Percentiles rank a stretch among this genome's conserved stretches.
Evolutionary conservation across 2,888 invertebrate species (phyloP).

Genomic region (Podabrus alpinus): DNA sequence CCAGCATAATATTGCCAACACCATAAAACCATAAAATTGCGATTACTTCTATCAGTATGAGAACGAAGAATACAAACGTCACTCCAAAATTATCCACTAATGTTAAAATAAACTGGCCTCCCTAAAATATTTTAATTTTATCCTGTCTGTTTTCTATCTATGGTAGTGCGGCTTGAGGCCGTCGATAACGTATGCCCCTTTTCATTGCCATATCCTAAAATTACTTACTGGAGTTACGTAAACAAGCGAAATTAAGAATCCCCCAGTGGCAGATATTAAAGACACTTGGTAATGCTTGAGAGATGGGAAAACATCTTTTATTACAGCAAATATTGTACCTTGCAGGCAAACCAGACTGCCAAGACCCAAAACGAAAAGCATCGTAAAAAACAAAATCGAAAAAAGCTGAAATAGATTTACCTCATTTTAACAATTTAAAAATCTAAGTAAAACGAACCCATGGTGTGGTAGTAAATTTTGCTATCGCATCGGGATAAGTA

Average conservation of each 20-base stretch:
- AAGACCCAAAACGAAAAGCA: constrained; percentile 77
- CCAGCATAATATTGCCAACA: constrained; percentile 67
- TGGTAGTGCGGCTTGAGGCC: too few species aligned
- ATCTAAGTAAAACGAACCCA: constrained; percentile 64
- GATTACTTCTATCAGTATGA: constrained; percentile 62
- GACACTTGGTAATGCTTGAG: constrained; percentile 66
- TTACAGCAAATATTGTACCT: constrained; percentile 69
- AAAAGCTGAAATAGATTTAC: constrained; percentile 61
- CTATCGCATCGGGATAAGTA: constrained; percentile 82
- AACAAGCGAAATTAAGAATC: constrained; percentile 68
- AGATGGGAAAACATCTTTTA: constrained; percentile 69
- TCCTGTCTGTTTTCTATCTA: too few species aligned
- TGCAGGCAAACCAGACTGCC: constrained; percentile 76
- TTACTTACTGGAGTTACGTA: constrained; percentile 75
- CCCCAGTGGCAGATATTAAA: constrained; percentile 56
- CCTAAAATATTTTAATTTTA: constrained; percentile 48
- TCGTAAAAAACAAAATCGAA: constrained; percentile 78
- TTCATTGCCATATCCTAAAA: too few species aligned
- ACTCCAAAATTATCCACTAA: constrained; percentile 65
- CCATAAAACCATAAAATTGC: constrained; percentile 66
- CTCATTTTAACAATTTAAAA: background rate
- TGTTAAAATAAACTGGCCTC: constrained; percentile 64
- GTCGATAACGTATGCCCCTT: too few species aligned
- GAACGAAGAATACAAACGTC: constrained; percentile 62
- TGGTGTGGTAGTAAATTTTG: constrained; percentile 72